Base-by-base conservation (phyloP, 1,140 invertebrate species). In the Drosophila lowei region DNA sequence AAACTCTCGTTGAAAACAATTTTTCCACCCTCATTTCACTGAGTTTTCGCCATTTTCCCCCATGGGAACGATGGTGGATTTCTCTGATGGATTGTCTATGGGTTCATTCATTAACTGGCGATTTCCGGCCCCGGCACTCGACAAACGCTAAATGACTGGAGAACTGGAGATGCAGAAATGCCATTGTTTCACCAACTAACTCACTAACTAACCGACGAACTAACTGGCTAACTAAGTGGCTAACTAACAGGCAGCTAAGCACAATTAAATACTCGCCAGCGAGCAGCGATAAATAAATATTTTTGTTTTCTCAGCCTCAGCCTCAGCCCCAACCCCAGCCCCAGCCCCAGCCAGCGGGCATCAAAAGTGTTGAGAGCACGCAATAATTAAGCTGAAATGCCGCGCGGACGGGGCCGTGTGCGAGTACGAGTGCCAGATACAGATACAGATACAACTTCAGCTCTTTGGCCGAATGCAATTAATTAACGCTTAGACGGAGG, bases 301-400 rank as follows among this genome's bases (percentile, higher is more conserved):
- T 79, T 61, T 79, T 61, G 60, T 43, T 38, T 63, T 74, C 30
- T 30, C 30, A 42, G 43, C 46, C 49, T 23, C n/a, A n/a, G n/a
- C n/a, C 30, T 30, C 30, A 42, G 43, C 46, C 49, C 5, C 18
- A 18, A 2, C 18, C 18, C 18, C 23, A 25, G 4, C 4, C 4
- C 0, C 23, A 23, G 23, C 5, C 23, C 3, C 23, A 42, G 43
- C 38, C 49, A 62, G 65, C 74, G 61, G 74, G 41, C 53, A 54
- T 68, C 71, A 85, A 85, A 80, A 86, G 81, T 85, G 81, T 86
- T 77, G 80, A 70, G 64, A 74, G 64, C 81, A 85, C 77, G 80
- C 80, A 73, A 85, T 72, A 67, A 78, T 78, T 61, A 59, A 42
- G 49, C 64, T 77, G 18, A 68, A 68, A 68, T 68, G 49, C 30